These are phyloP conservation scores for Opisthograptis luteolata DNA, from an alignment of 2,888 invertebrate species.

Conservation along the genomic window DNA sequence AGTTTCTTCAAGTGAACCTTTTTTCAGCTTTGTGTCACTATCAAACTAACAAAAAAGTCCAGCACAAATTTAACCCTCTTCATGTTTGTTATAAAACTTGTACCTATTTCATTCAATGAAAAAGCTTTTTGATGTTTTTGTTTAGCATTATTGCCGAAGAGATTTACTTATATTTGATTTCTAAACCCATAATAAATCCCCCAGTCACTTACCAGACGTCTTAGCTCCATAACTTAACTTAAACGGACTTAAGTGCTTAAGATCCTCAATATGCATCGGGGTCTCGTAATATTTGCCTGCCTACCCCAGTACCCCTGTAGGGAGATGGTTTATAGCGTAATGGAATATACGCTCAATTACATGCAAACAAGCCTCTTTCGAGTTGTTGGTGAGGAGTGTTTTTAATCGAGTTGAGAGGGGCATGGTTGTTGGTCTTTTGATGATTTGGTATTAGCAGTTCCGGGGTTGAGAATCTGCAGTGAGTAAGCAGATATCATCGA, in stretches of 20 bases:
- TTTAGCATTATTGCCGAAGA: neutral
- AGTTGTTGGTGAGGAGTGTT: conserved; percentile 13
- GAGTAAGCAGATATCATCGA: too few species aligned
- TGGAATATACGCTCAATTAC: conserved; percentile 40
- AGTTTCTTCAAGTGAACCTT: too few species aligned
- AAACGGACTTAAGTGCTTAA: conserved; percentile 42
- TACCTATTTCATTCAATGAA: too few species aligned
- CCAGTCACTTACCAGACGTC: conserved; percentile 35
- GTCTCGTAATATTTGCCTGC: conserved; percentile 26
- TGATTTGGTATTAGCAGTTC: neutral
- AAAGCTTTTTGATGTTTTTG: too few species aligned
- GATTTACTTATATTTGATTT: conserved; percentile 13
- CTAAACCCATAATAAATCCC: conserved; percentile 20
- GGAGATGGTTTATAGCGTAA: conserved; percentile 30
- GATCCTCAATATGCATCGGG: conserved; percentile 32
- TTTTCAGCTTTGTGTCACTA: too few species aligned
- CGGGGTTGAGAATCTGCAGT: neutral
- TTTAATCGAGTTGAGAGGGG: conserved; percentile 23
- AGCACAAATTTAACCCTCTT: too few species aligned
- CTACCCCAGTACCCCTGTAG: conserved; percentile 21
- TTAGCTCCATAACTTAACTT: conserved; percentile 42
- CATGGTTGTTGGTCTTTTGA: conserved; percentile 5
- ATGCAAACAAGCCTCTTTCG: conserved; percentile 39
- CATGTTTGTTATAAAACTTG: too few species aligned
- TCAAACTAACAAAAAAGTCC: too few species aligned